Conservation (phyloP, 2,797 vertebrate genomes). For the Anguilla obscura region DNA sequence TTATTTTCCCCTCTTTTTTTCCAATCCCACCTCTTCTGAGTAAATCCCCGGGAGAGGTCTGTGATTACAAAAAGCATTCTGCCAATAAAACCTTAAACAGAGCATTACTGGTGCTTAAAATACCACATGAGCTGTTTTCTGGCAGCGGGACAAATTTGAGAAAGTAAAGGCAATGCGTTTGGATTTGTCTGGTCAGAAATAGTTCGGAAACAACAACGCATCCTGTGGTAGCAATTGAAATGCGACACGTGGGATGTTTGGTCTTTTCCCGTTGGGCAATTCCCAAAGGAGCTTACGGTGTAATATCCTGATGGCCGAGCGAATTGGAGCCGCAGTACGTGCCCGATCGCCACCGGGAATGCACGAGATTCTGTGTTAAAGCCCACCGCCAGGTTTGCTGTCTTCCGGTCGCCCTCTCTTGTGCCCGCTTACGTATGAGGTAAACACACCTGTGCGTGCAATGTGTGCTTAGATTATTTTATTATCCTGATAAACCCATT, state of each 20-base stretch:
- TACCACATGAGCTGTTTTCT: conserved; percentile 29
- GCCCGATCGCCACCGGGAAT: conserved; percentile 51
- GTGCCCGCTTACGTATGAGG: not conserved
- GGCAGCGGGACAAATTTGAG: conserved; percentile 38
- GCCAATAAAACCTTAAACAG: conserved; percentile 42
- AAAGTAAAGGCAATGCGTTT: not conserved
- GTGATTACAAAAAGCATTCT: conserved; percentile 44
- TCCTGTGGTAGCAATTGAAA: not conserved
- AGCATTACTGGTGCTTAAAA: conserved; percentile 42
- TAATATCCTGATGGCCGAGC: conserved; percentile 73
- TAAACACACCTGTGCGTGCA: not conserved
- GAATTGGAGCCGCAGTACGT: conserved; percentile 63
- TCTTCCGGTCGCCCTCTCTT: not conserved
- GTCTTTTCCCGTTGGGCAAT: conserved; percentile 43
- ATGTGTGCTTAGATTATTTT: not conserved
- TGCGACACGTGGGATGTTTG: not conserved
- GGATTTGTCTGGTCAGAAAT: not conserved
- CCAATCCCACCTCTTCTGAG: conserved; percentile 42
- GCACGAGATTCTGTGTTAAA: conserved; percentile 26
- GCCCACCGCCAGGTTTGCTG: not conserved
- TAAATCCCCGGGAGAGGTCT: conserved; percentile 62
- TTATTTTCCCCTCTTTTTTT: conserved; percentile 49
- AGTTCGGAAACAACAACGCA: not conserved
- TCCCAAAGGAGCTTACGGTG: conserved; percentile 74
- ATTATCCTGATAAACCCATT: not conserved